phyloP scores from a whole-genome alignment of 2,888 invertebrate genomes.

The Cataglyphis altisquamis region DNA sequence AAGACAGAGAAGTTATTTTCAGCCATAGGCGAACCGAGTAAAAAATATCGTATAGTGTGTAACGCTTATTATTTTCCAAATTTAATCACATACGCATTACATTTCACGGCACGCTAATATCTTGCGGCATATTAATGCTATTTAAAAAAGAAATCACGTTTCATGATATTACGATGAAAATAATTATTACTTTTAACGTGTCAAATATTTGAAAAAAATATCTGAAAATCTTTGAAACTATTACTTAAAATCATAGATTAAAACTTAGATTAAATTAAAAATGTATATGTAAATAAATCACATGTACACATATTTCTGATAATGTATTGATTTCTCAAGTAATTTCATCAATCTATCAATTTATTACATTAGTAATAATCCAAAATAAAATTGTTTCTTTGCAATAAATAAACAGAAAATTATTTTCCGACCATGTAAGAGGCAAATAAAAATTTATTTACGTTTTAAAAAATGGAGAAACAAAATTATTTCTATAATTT shows the following conservation, averaged over 20 bases:
- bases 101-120: not conserved
- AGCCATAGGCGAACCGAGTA: not conserved
- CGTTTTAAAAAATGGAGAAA: not conserved
- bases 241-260: not conserved
- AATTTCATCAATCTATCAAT: not conserved
- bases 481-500: not conserved
- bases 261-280: not conserved
- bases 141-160: not conserved
- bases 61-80: not conserved
- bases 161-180: not conserved
- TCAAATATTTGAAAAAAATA: not conserved
- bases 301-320: not conserved
- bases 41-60: not conserved
- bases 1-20: not conserved
- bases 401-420: not conserved
- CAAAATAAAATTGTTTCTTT: not conserved
- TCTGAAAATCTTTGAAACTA: not conserved
- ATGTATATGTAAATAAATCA: not conserved
- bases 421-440: not conserved
- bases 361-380: not conserved
- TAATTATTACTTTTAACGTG: not conserved
- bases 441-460: not conserved
- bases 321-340: not conserved
- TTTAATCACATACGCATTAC: not conserved
- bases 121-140: not conserved